These are phyloP conservation scores for Todiramphus saurophagus DNA, from an alignment of 2,113 vertebrate species.

Conservation along the genomic window DNA sequence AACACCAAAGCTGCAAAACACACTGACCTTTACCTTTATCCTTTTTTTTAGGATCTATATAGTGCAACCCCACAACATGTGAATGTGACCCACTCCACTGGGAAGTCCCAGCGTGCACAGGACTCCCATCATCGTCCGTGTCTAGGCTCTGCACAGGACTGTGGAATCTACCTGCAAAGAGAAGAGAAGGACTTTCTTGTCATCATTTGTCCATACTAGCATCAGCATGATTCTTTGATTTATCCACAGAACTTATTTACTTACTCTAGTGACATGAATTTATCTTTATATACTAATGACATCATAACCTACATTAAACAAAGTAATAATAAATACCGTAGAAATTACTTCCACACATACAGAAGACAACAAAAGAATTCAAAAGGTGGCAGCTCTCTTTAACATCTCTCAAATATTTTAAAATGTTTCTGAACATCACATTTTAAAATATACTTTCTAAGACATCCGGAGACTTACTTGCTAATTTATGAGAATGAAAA, in stretches of 20 bases:
- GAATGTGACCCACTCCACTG: conserved; percentile 54
- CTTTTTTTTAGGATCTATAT: conserved; percentile 41
- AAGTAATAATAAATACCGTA: not conserved
- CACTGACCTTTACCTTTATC: conserved; percentile 58
- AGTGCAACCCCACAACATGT: conserved; percentile 5
- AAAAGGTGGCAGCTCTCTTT: not conserved
- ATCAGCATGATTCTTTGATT: not conserved
- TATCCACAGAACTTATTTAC: not conserved
- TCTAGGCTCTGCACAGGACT: conserved; percentile 39
- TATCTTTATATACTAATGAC: not conserved
- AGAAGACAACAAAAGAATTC: not conserved
- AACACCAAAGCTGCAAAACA: not conserved
- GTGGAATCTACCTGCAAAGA: conserved; percentile 45
- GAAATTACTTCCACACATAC: not conserved
- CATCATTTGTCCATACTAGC: not conserved
- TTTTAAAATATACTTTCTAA: not conserved
- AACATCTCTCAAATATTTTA: not conserved
- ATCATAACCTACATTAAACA: not conserved
- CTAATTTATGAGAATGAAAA: not conserved
- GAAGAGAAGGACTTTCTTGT: not conserved
- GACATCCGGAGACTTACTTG: not conserved
- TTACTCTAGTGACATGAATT: not conserved
- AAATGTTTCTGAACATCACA: not conserved
- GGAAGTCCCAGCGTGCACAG: conserved; percentile 56
- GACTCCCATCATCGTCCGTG: conserved; percentile 63